Base-by-base conservation (phyloP, 2,888 invertebrate genomes). In the Dasypolia templi region DNA sequence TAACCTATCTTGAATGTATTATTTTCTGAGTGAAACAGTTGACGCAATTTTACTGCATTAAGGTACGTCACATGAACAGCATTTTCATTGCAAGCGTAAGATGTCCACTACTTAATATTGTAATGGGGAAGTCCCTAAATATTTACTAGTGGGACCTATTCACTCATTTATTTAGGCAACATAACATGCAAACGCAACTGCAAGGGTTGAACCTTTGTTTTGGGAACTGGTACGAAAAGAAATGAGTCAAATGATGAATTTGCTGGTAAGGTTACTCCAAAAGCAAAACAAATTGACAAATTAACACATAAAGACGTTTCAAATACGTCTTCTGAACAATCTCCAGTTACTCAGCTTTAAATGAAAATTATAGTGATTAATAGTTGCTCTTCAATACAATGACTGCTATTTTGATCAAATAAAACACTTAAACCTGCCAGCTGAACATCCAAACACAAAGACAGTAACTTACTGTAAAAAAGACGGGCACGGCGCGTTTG, bases 401-500 rank as follows among this genome's bases (percentile, higher is more conserved):
- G 72, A 69, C 72, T 75, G 75, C 66, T 79, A 77, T 83, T 78
- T 62, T 73, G 59, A 84, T 77, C 80, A 82, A 83, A 85, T 79
- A 83, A 86, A 86, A 83, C 77, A 77, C 77, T 83, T 83, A 83
- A 87, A 85, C 76, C 81, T 81, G 86, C 77, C 86, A 87, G 80
- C 81, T 76, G 66, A 79, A 85, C 65, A 82, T 76, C 72, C 75
- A 84, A 86, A 83, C 77, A 86, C 77, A 85, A 83, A 75, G 83
- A 79, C 79, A 78, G 75, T 81, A 78, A 78, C 74, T 85, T 86
- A 84, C 64, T 77, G 68, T 81, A 79, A 85, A 87, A 86, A 87
- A 83, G 66, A 80, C 66, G 46, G 59, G 66, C 72, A 68, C 49
- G 32, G 77, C 85, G 74, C 78, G 78, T 56, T 83, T 67, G 80